Percentiles rank a stretch among this genome's conserved stretches.
phyloP scores from a whole-genome alignment of 2,888 invertebrate genomes.

The Epiblema foenella region DNA sequence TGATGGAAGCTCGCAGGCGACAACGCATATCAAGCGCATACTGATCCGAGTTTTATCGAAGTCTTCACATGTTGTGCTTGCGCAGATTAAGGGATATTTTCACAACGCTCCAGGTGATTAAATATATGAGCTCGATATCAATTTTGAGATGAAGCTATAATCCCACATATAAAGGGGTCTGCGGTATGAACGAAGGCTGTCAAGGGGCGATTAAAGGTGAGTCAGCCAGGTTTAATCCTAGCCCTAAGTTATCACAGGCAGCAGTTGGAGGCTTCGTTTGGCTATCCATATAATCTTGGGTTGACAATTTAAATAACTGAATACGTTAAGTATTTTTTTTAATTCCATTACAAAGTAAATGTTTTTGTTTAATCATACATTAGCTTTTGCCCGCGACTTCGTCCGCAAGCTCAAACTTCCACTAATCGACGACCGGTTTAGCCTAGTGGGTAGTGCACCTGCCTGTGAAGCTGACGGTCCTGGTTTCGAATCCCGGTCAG shows the following conservation, averaged over 20 bases:
- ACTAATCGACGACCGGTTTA: too few relatives aligned
- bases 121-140: constrained; percentile 61
- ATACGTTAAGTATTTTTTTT: constrained; percentile 3
- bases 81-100: constrained; percentile 40
- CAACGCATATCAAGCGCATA: constrained; percentile 7
- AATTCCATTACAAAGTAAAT: neutral
- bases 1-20: constrained; percentile 32
- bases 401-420: too few relatives aligned
- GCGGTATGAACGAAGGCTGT: constrained; percentile 65
- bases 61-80: constrained; percentile 28
- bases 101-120: constrained; percentile 64
- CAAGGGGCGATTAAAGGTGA: constrained; percentile 63
- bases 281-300: constrained; percentile 20
- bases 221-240: constrained; percentile 61
- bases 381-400: too few relatives aligned
- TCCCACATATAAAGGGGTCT: constrained; percentile 54
- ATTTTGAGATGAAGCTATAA: constrained; percentile 71
- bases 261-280: constrained; percentile 23
- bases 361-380: too few relatives aligned
- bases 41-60: constrained; percentile 18
- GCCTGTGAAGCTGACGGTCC: too few relatives aligned
- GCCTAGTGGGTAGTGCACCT: too few relatives aligned
- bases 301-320: constrained; percentile 4
- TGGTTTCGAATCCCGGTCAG: too few relatives aligned
- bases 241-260: constrained; percentile 16